Evolutionary conservation across 1,140 invertebrate genomes (phyloP), one percentile per base, ranked within the genome.

Genomic region (Musca domestica): DNA sequence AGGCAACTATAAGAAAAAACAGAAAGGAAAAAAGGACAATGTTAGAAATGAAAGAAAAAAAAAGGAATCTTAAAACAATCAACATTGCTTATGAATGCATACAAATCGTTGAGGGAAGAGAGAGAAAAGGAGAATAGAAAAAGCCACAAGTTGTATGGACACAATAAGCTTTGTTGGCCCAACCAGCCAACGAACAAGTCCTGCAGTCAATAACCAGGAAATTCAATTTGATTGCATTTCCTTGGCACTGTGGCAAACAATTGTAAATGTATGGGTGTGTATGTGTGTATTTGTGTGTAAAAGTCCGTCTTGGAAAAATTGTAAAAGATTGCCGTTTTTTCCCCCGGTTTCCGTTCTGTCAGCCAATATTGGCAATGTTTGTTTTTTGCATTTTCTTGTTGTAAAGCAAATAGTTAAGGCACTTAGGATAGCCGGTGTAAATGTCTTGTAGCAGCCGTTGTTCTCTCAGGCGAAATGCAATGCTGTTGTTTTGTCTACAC

Each of bases 1-100:
- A 98, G 46, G 96, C 96, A 76, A 98, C 96, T 98, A 85, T 51
- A 84, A 83, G 75, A 71, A 75, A 74, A 67, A n/a, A n/a, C n/a
- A n/a, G n/a, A n/a, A n/a, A n/a, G n/a, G 19, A 48, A 67, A 61
- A 15, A 64, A 22, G 34, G 19, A 64, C 41, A 48, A 67, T 34
- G 52, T 56, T 27, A 49, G n/a, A n/a, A n/a, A n/a, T n/a, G n/a
- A n/a, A n/a, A n/a, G n/a, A n/a, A 49, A 12, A 25, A n/a, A 27
- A 34, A 49, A 20, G 63, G 63, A 22, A 23, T 22, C 34, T 65
- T 67, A 71, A 73, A 54, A 66, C 70, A 69, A 70, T 58, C 46
- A 47, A 47, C 47, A 58, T n/a, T 49, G 58, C 20, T 25, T 23
- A n/a, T n/a, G 22, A 15, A 58, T 12, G 14, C 20, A 58, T 12